Conservation (phyloP, 2,797 vertebrate genomes). For the Enteromius radiatus region DNA sequence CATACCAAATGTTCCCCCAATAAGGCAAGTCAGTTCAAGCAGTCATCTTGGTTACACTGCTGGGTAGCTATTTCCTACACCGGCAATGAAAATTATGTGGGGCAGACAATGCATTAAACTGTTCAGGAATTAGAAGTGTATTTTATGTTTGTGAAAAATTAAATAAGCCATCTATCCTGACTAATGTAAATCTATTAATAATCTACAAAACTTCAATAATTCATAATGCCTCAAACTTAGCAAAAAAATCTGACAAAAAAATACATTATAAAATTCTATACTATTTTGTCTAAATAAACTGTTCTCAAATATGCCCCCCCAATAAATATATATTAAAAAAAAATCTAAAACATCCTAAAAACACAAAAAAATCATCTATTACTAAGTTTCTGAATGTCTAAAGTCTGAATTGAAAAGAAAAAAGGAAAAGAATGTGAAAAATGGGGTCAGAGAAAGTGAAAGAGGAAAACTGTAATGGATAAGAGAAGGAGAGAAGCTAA, state of each 20-base stretch:
- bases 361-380: too few relatives aligned
- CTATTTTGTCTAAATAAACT: neutral
- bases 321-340: too few relatives aligned
- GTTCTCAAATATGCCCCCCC: neutral
- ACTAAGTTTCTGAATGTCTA: too few relatives aligned
- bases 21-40: neutral
- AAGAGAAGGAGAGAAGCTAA: conserved; percentile 21
- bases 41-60: neutral
- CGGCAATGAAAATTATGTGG: neutral
- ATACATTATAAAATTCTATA: neutral
- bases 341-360: too few relatives aligned
- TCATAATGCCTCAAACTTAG: neutral
- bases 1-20: neutral
- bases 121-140: neutral
- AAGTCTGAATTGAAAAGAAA: neutral
- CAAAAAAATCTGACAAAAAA: neutral
- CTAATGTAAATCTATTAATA: neutral
- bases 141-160: neutral
- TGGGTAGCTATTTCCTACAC: neutral
- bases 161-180: neutral
- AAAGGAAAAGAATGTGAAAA: conserved; percentile 42
- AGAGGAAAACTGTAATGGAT: conserved; percentile 9
- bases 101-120: neutral
- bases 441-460: conserved; percentile 32
- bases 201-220: neutral